Evolutionary conservation across 2,113 vertebrate genomes (phyloP), one percentile per base, ranked within the genome.

Genomic region (Maccullochella peelii): DNA sequence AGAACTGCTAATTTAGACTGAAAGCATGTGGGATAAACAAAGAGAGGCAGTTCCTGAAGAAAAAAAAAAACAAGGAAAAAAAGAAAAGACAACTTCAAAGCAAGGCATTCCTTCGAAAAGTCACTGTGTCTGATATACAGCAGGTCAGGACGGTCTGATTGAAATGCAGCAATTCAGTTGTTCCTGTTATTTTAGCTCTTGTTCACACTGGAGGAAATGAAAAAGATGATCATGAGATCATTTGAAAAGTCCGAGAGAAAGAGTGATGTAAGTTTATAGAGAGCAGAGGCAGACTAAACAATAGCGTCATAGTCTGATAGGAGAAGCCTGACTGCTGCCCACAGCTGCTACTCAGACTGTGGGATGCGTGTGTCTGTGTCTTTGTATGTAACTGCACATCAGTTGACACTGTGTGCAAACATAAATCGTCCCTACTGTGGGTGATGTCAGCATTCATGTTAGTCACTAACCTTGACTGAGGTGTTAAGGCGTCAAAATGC

Each of bases 91-190:
- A 49, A 77, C 91, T 89, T 92, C 88, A 93, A 92, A 94, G 90
- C 57, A 20, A 74, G 55, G 12, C 77, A 88, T 91, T 93, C 88
- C 71, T 90, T 86, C 68, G 50, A 59, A 84, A 88, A 86, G 80
- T 90, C 85, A 40, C 61, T 21, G 83, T 67, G 87, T 89, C 82
- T 89, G 88, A 91, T 89, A 30, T 73, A 80, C 79, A 88, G 78
- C 87, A 88, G 88, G 89, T 94, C 88, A 89, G 84, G 84, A 82
- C 73, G 16, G 52, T 85, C 89, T 89, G 86, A 89, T 92, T 83
- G 30, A 83, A 85, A 85, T 58, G 70, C 40, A 49, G 55, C 76
- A 73, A 83, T 88, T 85, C 79, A 63, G 55, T 47, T 71, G 77
- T 89, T 91, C 81, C 79, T 91, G 81, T 91, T 86, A 73, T 83